Percentiles rank a stretch among this genome's conserved stretches.
Evolutionary conservation across 2,888 invertebrate genomes (phyloP).

Genomic region (Mantis religiosa): DNA sequence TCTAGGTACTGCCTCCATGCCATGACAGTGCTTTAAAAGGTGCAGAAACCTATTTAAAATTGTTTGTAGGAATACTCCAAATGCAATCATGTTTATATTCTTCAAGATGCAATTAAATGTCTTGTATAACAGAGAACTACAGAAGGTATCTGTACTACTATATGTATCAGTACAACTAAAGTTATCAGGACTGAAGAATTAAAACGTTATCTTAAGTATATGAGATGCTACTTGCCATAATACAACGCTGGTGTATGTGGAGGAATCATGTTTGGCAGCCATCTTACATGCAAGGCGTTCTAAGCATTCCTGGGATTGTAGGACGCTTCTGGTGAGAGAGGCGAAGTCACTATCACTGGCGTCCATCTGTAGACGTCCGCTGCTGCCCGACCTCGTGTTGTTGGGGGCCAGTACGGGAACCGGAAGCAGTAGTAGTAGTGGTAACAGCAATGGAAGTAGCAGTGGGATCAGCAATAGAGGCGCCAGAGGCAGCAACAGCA

Average conservation of each 20-base stretch:
- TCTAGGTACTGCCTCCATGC: too few species aligned
- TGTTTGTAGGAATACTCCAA: too few species aligned
- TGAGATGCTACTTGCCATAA: slow-evolving; percentile 8
- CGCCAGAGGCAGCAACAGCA: slow-evolving; percentile 7
- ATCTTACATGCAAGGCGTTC: slow-evolving; percentile 30
- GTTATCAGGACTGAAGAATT: too few species aligned
- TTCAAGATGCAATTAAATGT: too few species aligned
- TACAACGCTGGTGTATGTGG: slow-evolving; percentile 9
- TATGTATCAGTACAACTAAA: too few species aligned
- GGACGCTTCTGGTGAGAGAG: background rate
- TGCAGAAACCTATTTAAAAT: too few species aligned
- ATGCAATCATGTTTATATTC: too few species aligned
- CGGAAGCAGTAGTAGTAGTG: slow-evolving; percentile 14
- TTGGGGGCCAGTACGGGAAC: slow-evolving; percentile 11
- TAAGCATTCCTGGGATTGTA: slow-evolving; percentile 28
- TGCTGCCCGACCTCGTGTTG: background rate
- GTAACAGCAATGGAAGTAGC: slow-evolving; percentile 16
- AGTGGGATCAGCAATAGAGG: slow-evolving; percentile 15
- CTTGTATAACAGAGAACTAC: too few species aligned
- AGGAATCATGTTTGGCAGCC: slow-evolving; percentile 22
- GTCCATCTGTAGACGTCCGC: background rate
- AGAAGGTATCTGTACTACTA: too few species aligned
- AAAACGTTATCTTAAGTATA: too few species aligned
- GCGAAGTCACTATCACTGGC: slow-evolving; percentile 8
- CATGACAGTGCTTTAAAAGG: too few species aligned